Conservation (phyloP, 2,797 vertebrate species). For the Sebastes iracundus region DNA sequence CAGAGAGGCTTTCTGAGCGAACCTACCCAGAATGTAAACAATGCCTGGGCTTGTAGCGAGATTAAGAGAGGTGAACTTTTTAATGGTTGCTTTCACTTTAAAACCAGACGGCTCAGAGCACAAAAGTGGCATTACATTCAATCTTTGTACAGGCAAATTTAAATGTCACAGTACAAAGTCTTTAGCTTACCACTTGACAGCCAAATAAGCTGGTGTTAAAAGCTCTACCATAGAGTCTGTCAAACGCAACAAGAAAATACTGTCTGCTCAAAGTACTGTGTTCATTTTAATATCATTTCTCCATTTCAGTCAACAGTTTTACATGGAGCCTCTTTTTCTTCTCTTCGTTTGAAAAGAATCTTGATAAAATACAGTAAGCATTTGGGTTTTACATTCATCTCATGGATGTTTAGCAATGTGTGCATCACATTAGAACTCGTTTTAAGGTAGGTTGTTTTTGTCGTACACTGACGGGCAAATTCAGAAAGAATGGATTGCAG, state of each 20-base stretch:
- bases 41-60: constrained; percentile 6
- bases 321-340: background rate
- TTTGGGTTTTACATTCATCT: background rate
- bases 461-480: background rate
- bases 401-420: background rate
- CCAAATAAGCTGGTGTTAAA: constrained; percentile 48
- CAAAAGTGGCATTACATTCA: constrained; percentile 39
- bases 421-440: background rate
- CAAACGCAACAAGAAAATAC: constrained; percentile 20
- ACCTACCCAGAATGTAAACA: constrained; percentile 50
- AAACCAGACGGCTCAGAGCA: constrained; percentile 26
- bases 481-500: background rate
- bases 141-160: constrained; percentile 35
- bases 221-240: constrained; percentile 36
- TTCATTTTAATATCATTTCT: background rate
- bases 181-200: constrained; percentile 41
- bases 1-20: background rate
- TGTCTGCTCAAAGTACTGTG: background rate
- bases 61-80: constrained; percentile 38
- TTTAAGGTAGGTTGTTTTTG: background rate
- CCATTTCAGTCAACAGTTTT: background rate
- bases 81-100: constrained; percentile 42
- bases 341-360: background rate
- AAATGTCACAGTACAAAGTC: constrained; percentile 52
- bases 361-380: background rate